Evolutionary conservation across 2,113 vertebrate genomes (phyloP), one percentile per base, ranked within the genome.

Genomic region (Saimiri boliviensis): DNA sequence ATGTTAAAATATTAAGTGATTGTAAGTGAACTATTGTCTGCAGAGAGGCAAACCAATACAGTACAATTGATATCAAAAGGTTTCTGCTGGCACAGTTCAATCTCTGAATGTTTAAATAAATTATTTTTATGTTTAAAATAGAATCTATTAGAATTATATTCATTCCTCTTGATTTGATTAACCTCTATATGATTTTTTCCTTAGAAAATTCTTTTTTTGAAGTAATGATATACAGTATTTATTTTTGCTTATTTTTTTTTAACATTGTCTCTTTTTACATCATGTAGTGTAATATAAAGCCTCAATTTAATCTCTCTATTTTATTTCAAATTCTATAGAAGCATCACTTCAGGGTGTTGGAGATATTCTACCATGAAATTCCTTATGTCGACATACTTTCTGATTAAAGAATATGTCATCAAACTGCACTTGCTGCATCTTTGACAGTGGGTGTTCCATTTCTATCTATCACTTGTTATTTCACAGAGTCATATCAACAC

Each of bases 361-460:
- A 99, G 99, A 98, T 99, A 98, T 98, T 99, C 99, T 98, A 98
- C 99, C 98, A 98, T 98, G 97, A 97, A 98, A 98, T 97, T 98
- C 97, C 97, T 98, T 97, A 99, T 99, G 99, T 99, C 98, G 99
- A 99, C 99, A 99, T 99, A 99, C 99, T 99, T 99, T 99, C 98
- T 98, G 99, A 99, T 99, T 98, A 98, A 99, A 99, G 99, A 99
- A 98, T 99, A 98, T 99, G 99, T 98, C 99, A 99, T 99, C 99
- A 99, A 98, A 99, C 99, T 52, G 98, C 98, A 99, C 98, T 98
- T 98, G 98, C 99, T 99, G 98, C 99, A 98, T 98, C 98, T 99
- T 99, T 99, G 99, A 99, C 99, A 99, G 99, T 99, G 99, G 99
- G 99, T 99, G 99, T 99, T 98, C 98, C 99, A 98, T 99, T 99